Conservation (phyloP, 2,797 vertebrate genomes). For the Chrysocyon brachyurus region DNA sequence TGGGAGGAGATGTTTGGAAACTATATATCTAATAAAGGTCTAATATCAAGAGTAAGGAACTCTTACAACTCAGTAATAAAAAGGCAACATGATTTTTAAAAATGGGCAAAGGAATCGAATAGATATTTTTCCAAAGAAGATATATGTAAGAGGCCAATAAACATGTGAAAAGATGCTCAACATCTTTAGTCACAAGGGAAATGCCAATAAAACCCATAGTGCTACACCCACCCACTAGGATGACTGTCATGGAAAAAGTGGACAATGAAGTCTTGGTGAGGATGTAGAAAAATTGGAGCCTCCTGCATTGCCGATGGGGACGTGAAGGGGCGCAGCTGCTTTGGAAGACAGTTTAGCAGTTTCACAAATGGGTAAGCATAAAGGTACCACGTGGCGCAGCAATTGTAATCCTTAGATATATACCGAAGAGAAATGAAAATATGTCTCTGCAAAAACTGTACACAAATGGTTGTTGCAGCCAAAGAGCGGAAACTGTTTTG, state of each 20-base stretch:
- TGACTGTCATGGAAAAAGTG: background rate
- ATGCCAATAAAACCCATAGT: background rate
- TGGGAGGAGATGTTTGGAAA: slow-evolving; percentile 10
- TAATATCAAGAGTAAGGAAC: background rate
- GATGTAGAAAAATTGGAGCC: background rate
- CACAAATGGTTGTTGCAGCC: background rate
- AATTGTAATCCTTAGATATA: background rate
- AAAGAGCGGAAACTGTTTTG: background rate
- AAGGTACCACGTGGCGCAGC: background rate
- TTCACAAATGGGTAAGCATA: background rate
- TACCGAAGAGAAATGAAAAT: background rate
- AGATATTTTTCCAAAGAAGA: slow-evolving; percentile 34
- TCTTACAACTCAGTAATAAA: background rate
- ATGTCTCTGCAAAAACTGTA: background rate
- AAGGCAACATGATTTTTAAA: background rate
- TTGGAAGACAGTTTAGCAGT: background rate
- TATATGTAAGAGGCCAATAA: background rate
- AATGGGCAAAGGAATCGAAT: background rate
- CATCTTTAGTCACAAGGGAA: background rate
- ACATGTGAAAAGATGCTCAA: background rate
- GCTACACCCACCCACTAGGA: background rate
- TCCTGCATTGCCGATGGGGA: background rate
- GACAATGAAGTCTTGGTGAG: background rate
- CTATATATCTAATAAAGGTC: background rate
- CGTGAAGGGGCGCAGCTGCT: background rate